Base-by-base conservation (phyloP, 2,797 vertebrate species). In the Pseudopleuronectes americanus region DNA sequence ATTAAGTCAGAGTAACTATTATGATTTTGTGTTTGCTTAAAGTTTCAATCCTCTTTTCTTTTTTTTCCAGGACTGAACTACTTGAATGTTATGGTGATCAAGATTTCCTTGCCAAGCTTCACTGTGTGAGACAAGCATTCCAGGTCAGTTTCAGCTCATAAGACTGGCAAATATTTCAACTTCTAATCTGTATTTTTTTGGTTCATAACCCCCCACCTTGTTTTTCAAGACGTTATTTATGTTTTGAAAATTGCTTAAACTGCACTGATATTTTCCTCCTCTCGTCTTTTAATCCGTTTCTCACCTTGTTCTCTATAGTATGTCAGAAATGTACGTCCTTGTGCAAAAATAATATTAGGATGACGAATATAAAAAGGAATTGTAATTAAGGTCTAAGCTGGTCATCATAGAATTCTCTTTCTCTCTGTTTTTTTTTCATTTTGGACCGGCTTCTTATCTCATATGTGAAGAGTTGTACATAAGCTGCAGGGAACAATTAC, bases 111-210 rank as follows among this genome's bases (percentile, higher is more conserved):
- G 95, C 98, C 0, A 99, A 99, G 88, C 95, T 99, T 64, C 96
- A 99, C 8, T 99, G 98, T 22, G 92, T 99, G 80, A 95, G 98
- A 71, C 96, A 98, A 92, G 97, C 98, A 61, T 99, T 99, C 71
- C 93, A 98, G 96, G 98, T 99, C 55, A 53, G 89, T 86, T 71
- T 23, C 49, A 72, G 24, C 17, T 59, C 61, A 16, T n/a, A 17
- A 4, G 6, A 38, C 7, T 38, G 22, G 22, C 12, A 19, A 6
- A 26, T 52, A n/a, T 47, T 57, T 14, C 12, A 6, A 49, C 52
- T 54, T 24, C 38, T 28, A 24, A 56, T 5, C 16, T 4, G 10
- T 41, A 3, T 41, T 14, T 41, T 1, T 41, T 16, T 41, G 38
- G 38, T 10, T 41, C 38, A 41, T 41, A 16, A 41, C 38, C 28